phyloP scores from a whole-genome alignment of 2,113 vertebrate genomes.

The Cebidichthys violaceus region DNA sequence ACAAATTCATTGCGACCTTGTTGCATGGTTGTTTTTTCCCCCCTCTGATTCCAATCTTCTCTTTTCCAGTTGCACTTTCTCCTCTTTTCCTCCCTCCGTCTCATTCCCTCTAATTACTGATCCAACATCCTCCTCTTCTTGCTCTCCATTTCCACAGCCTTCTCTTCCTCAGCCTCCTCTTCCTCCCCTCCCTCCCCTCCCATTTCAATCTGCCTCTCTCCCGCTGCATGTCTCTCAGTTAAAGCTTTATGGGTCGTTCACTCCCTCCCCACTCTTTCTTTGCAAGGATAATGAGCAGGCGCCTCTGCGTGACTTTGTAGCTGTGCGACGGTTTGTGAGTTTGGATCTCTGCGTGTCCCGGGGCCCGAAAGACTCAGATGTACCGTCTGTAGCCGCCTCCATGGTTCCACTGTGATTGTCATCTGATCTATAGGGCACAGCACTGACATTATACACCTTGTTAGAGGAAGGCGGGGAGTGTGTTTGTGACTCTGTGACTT shows the following conservation, averaged over 20 bases:
- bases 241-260: conserved; percentile 77
- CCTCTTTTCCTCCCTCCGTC: conserved; percentile 38
- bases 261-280: conserved; percentile 56
- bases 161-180: conserved; percentile 40
- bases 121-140: conserved; percentile 69
- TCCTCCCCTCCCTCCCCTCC: conserved; percentile 19
- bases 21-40: conserved; percentile 40
- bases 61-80: conserved; percentile 61
- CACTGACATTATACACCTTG: conserved; percentile 77
- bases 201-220: conserved; percentile 67
- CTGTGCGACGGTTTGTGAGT: conserved; percentile 70
- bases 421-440: conserved; percentile 77
- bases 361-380: conserved; percentile 75
- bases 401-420: conserved; percentile 73
- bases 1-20: conserved; percentile 41
- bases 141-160: conserved; percentile 63
- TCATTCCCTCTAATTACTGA: conserved; percentile 75
- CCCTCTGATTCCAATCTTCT: conserved; percentile 43
- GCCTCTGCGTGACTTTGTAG: conserved; percentile 76
- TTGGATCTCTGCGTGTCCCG: conserved; percentile 64
- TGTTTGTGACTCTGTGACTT: conserved; percentile 70
- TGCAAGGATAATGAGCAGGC: conserved; percentile 79
- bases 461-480: conserved; percentile 66
- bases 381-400: conserved; percentile 66
- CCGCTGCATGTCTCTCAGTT: conserved; percentile 62